These are phyloP conservation scores for Nixonia krombeini DNA, from an alignment of 1,140 invertebrate species.

Conservation along the genomic window DNA sequence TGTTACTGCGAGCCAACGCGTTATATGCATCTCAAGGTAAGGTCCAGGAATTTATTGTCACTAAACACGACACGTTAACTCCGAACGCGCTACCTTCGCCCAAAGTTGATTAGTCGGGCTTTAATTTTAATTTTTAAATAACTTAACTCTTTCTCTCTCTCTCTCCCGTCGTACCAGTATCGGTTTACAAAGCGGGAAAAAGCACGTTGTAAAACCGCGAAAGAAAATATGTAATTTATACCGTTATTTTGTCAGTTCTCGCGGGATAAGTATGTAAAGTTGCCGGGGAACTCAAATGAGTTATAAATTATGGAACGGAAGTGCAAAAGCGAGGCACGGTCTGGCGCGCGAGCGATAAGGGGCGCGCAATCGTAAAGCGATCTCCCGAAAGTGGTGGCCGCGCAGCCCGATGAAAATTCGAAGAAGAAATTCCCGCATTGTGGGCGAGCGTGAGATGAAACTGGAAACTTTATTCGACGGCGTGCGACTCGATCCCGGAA, in stretches of 20 bases:
- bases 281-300: constrained; percentile 31
- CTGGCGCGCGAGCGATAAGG: constrained; percentile 34
- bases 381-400: constrained; percentile 31
- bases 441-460: constrained; percentile 24
- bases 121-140: too few species aligned
- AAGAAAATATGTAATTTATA: constrained; percentile 21
- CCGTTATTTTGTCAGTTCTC: constrained; percentile 29
- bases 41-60: constrained; percentile 35
- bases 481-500: constrained; percentile 33
- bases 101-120: neutral
- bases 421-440: constrained; percentile 38
- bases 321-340: constrained; percentile 14
- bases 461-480: constrained; percentile 41
- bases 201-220: too few species aligned
- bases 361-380: constrained; percentile 37
- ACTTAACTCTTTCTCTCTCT: constrained; percentile 1
- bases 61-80: constrained; percentile 21
- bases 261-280: constrained; percentile 15
- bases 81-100: constrained; percentile 16
- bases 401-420: constrained; percentile 39
- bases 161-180: too few species aligned
- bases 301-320: constrained; percentile 33
- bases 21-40: constrained; percentile 31
- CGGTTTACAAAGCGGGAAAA: too few species aligned
- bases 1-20: constrained; percentile 26